A percentile compares a stretch with the other conserved stretches of the same genome.
Conservation (phyloP, 2,113 vertebrate genomes). For the Mellivora capensis region DNA sequence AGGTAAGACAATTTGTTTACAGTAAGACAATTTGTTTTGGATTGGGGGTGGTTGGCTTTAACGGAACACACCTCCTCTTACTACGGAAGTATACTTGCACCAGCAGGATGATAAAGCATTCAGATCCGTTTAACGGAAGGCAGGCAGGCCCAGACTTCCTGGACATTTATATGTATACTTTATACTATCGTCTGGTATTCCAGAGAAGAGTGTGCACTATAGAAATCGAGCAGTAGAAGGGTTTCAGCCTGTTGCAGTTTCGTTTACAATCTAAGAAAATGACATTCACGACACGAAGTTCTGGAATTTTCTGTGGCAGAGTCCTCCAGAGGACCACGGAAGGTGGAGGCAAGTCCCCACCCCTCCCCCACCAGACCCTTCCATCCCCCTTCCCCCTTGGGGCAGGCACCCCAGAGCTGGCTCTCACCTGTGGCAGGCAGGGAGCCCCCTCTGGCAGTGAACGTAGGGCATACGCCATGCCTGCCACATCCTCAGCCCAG, state of each 20-base stretch:
- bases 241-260: not conserved
- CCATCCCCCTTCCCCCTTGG: slow-evolving; percentile 36
- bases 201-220: not conserved
- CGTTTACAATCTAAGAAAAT: slow-evolving; percentile 28
- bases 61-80: not conserved
- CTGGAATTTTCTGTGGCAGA: not conserved
- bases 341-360: not conserved
- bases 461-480: slow-evolving; percentile 78
- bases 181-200: not conserved
- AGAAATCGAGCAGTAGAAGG: not conserved
- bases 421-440: slow-evolving; percentile 81
- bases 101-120: not conserved
- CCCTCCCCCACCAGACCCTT: not conserved
- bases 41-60: not conserved
- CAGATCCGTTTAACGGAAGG: not conserved
- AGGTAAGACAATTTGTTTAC: not conserved
- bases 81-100: not conserved
- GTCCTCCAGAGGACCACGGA: not conserved
- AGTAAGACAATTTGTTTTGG: not conserved
- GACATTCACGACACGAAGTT: not conserved
- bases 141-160: not conserved
- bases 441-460: slow-evolving; percentile 79
- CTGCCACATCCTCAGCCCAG: slow-evolving; percentile 80
- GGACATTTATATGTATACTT: not conserved
- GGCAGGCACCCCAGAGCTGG: slow-evolving; percentile 75